These are phyloP conservation scores for Ectobius pallidus DNA, from an alignment of 2,888 invertebrate species.

Conservation along the genomic window DNA sequence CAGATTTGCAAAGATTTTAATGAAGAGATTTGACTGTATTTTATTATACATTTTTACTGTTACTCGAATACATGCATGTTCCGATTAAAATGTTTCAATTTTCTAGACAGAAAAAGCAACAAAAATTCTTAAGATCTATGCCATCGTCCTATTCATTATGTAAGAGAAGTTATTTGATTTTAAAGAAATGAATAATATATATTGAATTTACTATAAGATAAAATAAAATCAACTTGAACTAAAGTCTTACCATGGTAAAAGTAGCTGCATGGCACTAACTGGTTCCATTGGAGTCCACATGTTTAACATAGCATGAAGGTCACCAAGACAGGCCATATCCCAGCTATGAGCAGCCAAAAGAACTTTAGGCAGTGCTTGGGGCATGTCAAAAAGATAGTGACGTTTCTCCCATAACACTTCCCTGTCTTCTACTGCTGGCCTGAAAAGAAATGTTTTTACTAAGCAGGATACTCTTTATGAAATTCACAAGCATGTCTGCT, in stretches of 20 bases:
- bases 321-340: conserved; percentile 87
- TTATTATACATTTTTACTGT: too few species aligned
- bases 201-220: conserved; percentile 21
- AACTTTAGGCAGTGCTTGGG: conserved; percentile 86
- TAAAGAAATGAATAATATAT: conserved; percentile 12
- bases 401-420: conserved; percentile 94
- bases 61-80: too few species aligned
- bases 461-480: too few species aligned
- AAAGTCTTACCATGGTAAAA: conserved; percentile 79
- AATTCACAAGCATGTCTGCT: too few species aligned
- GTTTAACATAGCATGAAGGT: conserved; percentile 84
- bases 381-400: conserved; percentile 82
- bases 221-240: too few species aligned
- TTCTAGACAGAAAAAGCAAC: too few species aligned
- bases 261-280: conserved; percentile 87
- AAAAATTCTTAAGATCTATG: neutral
- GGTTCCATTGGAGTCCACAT: conserved; percentile 89
- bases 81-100: too few species aligned
- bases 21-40: too few species aligned
- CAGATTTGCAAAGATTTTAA: too few species aligned
- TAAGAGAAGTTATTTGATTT: neutral
- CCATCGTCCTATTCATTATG: neutral
- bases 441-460: too few species aligned
- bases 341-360: conserved; percentile 87
- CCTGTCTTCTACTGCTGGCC: conserved; percentile 71